Percentiles rank a stretch among this genome's conserved stretches.
Evolutionary conservation across 2,113 vertebrate species (phyloP).

Genomic region (Nannospalax galili): DNA sequence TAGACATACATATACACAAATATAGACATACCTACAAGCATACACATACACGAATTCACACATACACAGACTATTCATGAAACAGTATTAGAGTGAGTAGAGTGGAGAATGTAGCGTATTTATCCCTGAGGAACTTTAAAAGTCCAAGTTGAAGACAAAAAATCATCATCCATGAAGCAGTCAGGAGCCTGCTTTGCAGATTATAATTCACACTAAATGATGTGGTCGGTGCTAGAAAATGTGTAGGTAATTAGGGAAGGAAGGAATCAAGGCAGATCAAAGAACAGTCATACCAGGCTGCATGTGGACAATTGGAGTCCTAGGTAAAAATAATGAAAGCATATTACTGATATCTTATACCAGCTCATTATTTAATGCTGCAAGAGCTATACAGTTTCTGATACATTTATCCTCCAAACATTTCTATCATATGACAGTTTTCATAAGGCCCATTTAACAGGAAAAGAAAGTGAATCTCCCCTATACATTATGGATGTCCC

Average conservation of each 20-base stretch:
- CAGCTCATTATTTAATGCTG: background rate
- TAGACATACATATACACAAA: background rate
- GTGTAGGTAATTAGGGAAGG: background rate
- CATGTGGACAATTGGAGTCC: background rate
- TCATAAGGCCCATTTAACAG: background rate
- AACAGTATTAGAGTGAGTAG: background rate
- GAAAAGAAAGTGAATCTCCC: background rate
- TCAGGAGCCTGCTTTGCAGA: background rate
- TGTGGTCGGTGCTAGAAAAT: background rate
- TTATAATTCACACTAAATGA: background rate
- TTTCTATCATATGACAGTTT: background rate
- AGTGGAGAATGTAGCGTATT: background rate
- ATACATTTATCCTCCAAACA: slow-evolving; percentile 5
- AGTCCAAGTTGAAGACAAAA: background rate
- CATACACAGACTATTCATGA: background rate
- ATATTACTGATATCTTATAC: background rate
- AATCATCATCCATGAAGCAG: background rate
- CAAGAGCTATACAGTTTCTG: background rate
- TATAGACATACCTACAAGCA: background rate
- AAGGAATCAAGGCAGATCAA: background rate
- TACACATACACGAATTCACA: background rate
- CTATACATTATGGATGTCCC: background rate
- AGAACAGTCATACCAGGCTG: background rate
- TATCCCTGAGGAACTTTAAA: background rate
- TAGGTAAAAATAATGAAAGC: background rate